Evolutionary conservation across 2,113 vertebrate species (phyloP), one percentile per base, ranked within the genome.

Genomic region (Gambusia holbrooki): DNA sequence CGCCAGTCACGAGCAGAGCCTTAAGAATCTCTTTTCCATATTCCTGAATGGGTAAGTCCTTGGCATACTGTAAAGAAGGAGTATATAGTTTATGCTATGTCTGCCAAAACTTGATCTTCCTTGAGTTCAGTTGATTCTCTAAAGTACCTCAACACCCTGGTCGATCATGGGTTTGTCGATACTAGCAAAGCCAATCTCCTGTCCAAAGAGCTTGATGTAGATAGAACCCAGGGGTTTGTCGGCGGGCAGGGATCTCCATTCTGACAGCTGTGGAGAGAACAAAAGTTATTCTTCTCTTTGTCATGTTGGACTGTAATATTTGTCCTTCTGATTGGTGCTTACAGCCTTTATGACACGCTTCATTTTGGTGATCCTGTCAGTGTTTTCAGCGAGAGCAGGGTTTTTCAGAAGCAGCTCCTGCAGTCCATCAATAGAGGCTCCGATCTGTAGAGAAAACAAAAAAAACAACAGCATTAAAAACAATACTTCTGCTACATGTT

Each of bases 291-390:
- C 5, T 32, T 2, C 30, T 6, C 62, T 76, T 32, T 13, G 33
- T 72, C 6, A 30, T 42, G 3, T 64, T 10, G 11, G 4, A 45
- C 6, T 64, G n/a, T 42, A 25, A 27, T 54, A 28, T 62, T 22
- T 3, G 35, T 0, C 42, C 8, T 4, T 61, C 29, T 1, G 19
- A 19, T 66, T 58, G 54, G 63, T 42, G 60, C 95, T 73, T 92
- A 96, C 95, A 81, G 94, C 80, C 81, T 93, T 95, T 27, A 96
- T 84, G 79, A 96, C 91, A 51, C 92, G 94, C 66, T 92, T 94
- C 82, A 96, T 96, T 79, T 94, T 95, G 79, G 93, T 94, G 45
- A 95, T 92, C 77, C 94, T 93, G 90, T 95, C 94, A 69, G 71
- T 77, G 0, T 79, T 89, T 13, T 79, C 91, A 80, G 81, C 63